Percentiles rank a stretch among this genome's conserved stretches.
phyloP scores from a whole-genome alignment of 2,113 vertebrate species.

The Oncorhynchus masou region DNA sequence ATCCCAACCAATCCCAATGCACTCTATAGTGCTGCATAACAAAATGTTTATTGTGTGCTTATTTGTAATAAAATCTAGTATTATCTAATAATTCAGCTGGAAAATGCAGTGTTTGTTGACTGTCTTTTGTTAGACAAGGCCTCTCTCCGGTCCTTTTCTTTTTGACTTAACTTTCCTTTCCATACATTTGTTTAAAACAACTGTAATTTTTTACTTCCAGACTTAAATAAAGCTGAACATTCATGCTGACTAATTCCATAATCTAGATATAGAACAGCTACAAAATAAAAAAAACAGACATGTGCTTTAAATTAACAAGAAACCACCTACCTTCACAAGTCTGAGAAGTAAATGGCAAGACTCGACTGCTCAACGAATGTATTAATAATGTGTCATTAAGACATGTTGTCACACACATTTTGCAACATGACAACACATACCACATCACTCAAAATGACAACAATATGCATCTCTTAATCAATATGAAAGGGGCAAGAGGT shows the following conservation, averaged over 20 bases:
- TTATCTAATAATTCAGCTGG: background rate
- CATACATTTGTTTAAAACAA: background rate
- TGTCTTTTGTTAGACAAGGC: no score
- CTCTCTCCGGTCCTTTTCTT: no score
- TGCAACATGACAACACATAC: background rate
- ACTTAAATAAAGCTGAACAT: slow-evolving; percentile 13
- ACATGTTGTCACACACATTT: background rate
- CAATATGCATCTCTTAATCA: background rate
- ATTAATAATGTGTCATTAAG: background rate
- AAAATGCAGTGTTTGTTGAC: no score
- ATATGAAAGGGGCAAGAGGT: no score
- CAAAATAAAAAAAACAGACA: background rate
- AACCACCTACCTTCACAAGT: background rate
- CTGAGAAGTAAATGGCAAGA: background rate
- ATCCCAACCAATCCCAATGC: background rate
- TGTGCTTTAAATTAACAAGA: background rate
- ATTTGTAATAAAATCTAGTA: background rate
- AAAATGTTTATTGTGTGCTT: background rate
- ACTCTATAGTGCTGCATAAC: background rate
- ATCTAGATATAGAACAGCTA: background rate
- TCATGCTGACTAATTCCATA: slow-evolving; percentile 12
- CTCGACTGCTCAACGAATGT: background rate
- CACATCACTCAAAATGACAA: background rate
- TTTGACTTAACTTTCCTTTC: no score
- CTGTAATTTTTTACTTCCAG: slow-evolving; percentile 5